Evolutionary conservation across 2,113 vertebrate genomes (phyloP), one percentile per base, ranked within the genome.

Genomic region (Cyprinodon tularosa): DNA sequence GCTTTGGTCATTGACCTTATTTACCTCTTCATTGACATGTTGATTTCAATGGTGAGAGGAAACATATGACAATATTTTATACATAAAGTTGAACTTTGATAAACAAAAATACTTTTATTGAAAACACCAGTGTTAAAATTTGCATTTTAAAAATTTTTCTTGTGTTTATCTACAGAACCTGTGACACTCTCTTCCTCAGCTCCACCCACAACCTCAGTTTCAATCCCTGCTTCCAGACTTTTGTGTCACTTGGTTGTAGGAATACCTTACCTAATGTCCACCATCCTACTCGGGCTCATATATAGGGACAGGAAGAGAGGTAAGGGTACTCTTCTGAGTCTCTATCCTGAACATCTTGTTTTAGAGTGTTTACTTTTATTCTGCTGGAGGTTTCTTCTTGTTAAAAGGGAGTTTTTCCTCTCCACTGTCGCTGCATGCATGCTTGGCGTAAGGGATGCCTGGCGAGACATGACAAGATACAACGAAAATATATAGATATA

Each of bases 191-290:
- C 77, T 3, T 12, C 80, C 36, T 9, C 75, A 42, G n/a, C 39
- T 37, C 15, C 44, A 0, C 17, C 78, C 8, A 1, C 68, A 38
- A 4, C 50, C 3, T n/a, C 74, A 2, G 3, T 15, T 20, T 67
- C 81, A 4, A 3, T 20, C 0, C 37, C 76, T 0, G 22, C 45
- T 22, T 10, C 36, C 42, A 81, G 78, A 12, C 4, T 88, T 2
- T 5, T 79, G 36, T 42, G 29, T n/a, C 86, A 84, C 45, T 36
- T 90, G 61, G 3, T 79, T 42, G 85, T 84, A 74, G 85, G 78
- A 53, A 22, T 7, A 3, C 89, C 89, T 20, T 90, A 87, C 77
- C 74, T 90, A 61, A 1, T 86, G 63, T 87, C 85, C 74, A 90
- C 86, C 36, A 29, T 90, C 3, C 4, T 88, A 13, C 74, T 90